Conservation (phyloP, 2,113 vertebrate genomes). For the Chaetorhynchus papuensis region DNA sequence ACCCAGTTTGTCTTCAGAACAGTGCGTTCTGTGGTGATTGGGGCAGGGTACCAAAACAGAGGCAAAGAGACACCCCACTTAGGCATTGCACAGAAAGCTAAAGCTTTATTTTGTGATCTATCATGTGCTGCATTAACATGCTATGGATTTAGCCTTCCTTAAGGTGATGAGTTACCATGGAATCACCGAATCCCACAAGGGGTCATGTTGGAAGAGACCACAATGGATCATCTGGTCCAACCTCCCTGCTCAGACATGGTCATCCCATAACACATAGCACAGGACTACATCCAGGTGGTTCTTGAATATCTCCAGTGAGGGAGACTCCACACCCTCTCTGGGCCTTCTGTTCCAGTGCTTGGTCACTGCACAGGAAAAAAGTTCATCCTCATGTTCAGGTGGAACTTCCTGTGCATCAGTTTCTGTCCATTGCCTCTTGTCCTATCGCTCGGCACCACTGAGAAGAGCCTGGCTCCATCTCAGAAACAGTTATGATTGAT, state of each 20-base stretch:
- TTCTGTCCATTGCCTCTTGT: background rate
- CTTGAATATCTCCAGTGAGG: background rate
- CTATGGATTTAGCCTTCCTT: background rate
- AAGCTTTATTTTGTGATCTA: constrained; percentile 12
- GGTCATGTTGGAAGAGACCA: background rate
- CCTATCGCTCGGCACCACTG: background rate
- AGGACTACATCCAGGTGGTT: background rate
- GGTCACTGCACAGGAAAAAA: background rate
- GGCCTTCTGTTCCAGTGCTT: background rate
- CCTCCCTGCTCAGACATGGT: background rate
- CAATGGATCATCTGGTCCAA: background rate
- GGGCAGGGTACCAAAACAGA: background rate
- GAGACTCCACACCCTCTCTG: background rate
- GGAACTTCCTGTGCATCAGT: background rate
- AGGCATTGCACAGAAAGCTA: background rate
- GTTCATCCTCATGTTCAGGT: background rate
- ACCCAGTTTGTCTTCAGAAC: background rate
- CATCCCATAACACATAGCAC: background rate
- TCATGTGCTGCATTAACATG: background rate
- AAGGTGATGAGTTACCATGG: fast-evolving
- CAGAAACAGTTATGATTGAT: background rate
- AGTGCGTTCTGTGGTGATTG: fast-evolving
- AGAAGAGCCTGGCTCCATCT: background rate
- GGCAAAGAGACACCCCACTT: background rate
- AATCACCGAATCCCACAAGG: background rate